Conservation (phyloP, 2,888 invertebrate species). For the Andrena flavipes region DNA sequence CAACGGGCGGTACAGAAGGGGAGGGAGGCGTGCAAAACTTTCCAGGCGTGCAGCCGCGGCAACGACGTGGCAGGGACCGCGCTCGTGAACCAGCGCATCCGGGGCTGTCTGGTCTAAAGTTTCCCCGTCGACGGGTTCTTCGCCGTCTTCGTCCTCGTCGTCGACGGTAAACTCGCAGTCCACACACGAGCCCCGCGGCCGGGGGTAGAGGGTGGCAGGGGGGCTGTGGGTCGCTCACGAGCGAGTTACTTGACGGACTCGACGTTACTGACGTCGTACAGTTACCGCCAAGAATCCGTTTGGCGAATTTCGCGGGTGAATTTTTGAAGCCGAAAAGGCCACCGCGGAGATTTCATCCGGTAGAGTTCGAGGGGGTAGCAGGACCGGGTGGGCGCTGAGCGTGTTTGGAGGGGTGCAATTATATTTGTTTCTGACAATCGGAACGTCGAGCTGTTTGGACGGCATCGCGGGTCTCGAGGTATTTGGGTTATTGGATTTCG, state of each 20-base stretch:
- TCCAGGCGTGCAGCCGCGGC: slow-evolving; percentile 76
- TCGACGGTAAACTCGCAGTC: slow-evolving; percentile 79
- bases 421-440: slow-evolving; percentile 31
- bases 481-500: slow-evolving; percentile 26
- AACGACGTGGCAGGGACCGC: slow-evolving; percentile 63
- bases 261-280: slow-evolving; percentile 76
- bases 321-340: background rate
- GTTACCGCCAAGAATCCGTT: slow-evolving; percentile 72
- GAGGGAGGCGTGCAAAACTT: slow-evolving; percentile 78
- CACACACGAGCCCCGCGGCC: slow-evolving; percentile 71
- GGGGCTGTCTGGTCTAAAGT: slow-evolving; percentile 76
- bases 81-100: slow-evolving; percentile 64
- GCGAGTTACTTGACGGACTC: slow-evolving; percentile 82
- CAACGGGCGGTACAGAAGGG: slow-evolving; percentile 40
- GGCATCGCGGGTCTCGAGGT: slow-evolving; percentile 3
- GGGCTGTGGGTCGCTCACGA: slow-evolving; percentile 43
- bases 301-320: slow-evolving; percentile 26
- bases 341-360: slow-evolving; percentile 26
- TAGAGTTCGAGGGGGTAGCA: background rate
- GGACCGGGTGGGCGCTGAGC: background rate
- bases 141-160: slow-evolving; percentile 55
- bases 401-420: slow-evolving; percentile 15
- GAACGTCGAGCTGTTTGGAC: slow-evolving; percentile 11
- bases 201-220: background rate
- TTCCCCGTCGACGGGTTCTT: slow-evolving; percentile 71